A percentile compares a stretch with the other conserved stretches of the same genome.
phyloP scores from a whole-genome alignment of 2,797 vertebrate species.

The Moxostoma hubbsi region DNA sequence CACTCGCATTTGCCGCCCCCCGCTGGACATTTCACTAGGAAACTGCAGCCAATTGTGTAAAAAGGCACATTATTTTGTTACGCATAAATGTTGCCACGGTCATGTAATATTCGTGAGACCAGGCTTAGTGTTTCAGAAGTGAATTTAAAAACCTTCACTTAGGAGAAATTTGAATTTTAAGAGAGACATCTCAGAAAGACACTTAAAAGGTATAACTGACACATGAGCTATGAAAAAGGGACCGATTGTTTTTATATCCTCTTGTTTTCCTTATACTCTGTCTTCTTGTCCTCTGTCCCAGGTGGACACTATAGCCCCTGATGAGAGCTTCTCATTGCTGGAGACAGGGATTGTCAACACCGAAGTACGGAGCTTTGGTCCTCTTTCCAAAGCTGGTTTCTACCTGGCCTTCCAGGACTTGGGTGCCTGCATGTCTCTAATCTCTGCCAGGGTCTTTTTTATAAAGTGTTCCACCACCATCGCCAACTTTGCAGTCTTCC shows the following conservation, averaged over 20 bases:
- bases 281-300: slow-evolving; percentile 12
- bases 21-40: too few relatives aligned
- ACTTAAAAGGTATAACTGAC: not conserved
- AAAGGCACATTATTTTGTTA: too few relatives aligned
- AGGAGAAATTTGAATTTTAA: too few relatives aligned
- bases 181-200: too few relatives aligned
- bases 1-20: too few relatives aligned
- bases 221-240: not conserved
- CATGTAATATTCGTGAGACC: too few relatives aligned
- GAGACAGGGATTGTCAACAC: slow-evolving; percentile 92
- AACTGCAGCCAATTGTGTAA: too few relatives aligned
- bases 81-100: too few relatives aligned
- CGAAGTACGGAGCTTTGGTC: slow-evolving; percentile 97
- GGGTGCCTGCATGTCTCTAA: slow-evolving; percentile 96
- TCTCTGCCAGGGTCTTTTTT: slow-evolving; percentile 95
- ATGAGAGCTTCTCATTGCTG: slow-evolving; percentile 93
- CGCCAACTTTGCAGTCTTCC: slow-evolving; percentile 93
- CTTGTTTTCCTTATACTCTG: not conserved
- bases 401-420: slow-evolving; percentile 97
- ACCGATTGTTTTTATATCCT: not conserved
- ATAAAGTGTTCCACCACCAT: slow-evolving; percentile 96
- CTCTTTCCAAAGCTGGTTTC: slow-evolving; percentile 93
- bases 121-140: too few relatives aligned
- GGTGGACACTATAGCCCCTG: slow-evolving; percentile 97
- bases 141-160: too few relatives aligned